phyloP scores from a whole-genome alignment of 2,797 vertebrate genomes.

The Mionectes olivaceus region DNA sequence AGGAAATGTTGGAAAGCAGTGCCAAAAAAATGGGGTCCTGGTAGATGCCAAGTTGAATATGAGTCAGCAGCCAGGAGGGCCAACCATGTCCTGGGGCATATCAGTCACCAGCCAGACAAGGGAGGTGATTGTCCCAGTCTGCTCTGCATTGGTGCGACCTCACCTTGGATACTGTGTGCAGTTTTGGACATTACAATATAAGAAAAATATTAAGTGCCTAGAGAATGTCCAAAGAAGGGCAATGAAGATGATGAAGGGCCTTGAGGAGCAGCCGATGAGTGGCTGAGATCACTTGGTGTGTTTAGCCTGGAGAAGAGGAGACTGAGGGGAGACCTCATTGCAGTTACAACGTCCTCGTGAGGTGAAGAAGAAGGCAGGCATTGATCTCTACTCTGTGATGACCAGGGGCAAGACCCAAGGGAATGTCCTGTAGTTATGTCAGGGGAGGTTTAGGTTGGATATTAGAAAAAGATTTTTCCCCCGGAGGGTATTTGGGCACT shows the following conservation, averaged over 20 bases:
- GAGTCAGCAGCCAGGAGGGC: not conserved
- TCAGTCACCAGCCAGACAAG: not conserved
- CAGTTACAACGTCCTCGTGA: not conserved
- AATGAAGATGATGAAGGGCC: not conserved
- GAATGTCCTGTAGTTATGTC: not conserved
- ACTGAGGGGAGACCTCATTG: not conserved
- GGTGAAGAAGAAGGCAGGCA: not conserved
- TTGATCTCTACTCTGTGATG: not conserved
- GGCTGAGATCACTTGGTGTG: not conserved
- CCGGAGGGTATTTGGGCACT: not conserved
- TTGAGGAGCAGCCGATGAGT: not conserved
- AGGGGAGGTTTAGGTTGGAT: too few relatives aligned
- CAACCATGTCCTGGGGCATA: not conserved
- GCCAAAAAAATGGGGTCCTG: not conserved
- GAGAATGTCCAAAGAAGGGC: not conserved
- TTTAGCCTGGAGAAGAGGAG: not conserved
- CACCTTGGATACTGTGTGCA: not conserved
- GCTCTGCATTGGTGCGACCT: not conserved
- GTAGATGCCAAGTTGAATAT: not conserved
- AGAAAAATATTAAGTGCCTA: not conserved
- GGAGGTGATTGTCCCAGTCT: not conserved
- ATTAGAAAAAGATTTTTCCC: not conserved
- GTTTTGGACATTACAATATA: not conserved
- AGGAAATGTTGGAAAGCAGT: not conserved
- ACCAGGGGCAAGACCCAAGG: not conserved